Percentiles rank a stretch among this genome's conserved stretches.
phyloP scores from a whole-genome alignment of 2,888 invertebrate species.

The Mystacides longicornis region DNA sequence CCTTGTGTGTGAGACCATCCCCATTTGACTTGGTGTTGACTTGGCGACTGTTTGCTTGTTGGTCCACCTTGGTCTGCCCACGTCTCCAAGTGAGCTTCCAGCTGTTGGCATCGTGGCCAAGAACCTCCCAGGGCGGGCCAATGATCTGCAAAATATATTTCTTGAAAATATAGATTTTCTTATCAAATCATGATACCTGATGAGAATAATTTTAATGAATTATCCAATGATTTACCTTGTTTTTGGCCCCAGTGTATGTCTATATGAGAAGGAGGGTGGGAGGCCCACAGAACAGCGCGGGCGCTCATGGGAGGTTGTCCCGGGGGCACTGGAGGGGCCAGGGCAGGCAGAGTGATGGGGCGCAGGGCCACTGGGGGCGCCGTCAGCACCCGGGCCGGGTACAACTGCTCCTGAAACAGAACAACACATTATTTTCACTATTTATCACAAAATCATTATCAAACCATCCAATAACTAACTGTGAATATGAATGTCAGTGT shows the following conservation, averaged over 20 bases:
- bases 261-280: slow-evolving; percentile 4
- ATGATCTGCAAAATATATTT: neutral
- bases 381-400: slow-evolving; percentile 20
- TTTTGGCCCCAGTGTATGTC: slow-evolving; percentile 12
- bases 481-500: too few relatives aligned
- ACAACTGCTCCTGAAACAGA: slow-evolving; percentile 20
- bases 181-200: slow-evolving; percentile 2
- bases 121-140: slow-evolving; percentile 20
- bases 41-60: slow-evolving; percentile 19
- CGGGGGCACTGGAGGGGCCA: neutral
- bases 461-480: too few relatives aligned
- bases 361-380: slow-evolving; percentile 21
- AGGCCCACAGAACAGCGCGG: slow-evolving; percentile 10
- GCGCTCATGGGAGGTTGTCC: neutral
- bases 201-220: too few relatives aligned
- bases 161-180: too few relatives aligned
- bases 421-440: neutral
- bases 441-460: neutral
- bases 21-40: slow-evolving; percentile 6
- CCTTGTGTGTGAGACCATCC: neutral
- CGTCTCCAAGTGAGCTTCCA: slow-evolving; percentile 11
- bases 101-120: slow-evolving; percentile 17
- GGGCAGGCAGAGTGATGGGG: slow-evolving; percentile 16
- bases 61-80: slow-evolving; percentile 21
- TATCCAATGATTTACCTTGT: slow-evolving; percentile 6